Evolutionary conservation across 2,797 vertebrate genomes (phyloP).

Genomic region (Eupleurogrammus muticus): DNA sequence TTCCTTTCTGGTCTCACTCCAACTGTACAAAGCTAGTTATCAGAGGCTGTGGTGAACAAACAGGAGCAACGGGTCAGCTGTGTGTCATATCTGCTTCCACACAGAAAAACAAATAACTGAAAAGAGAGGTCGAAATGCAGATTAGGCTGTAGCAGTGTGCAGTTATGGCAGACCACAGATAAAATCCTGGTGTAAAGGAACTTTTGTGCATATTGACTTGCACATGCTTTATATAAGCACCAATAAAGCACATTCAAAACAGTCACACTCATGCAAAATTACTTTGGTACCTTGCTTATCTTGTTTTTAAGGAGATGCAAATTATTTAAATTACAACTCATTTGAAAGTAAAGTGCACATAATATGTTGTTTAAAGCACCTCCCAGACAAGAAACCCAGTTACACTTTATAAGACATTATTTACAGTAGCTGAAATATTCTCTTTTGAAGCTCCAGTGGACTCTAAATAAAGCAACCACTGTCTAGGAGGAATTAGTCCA

Average conservation of each 20-base stretch:
- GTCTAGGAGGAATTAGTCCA: neutral
- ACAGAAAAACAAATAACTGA: slow-evolving; percentile 24
- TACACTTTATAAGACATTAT: slow-evolving; percentile 19
- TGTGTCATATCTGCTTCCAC: slow-evolving; percentile 13
- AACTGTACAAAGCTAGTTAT: slow-evolving; percentile 59
- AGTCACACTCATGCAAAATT: neutral
- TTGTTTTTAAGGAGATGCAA: neutral
- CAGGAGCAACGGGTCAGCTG: slow-evolving; percentile 50
- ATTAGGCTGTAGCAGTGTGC: neutral
- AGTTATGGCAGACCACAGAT: neutral
- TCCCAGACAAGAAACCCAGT: slow-evolving; percentile 7
- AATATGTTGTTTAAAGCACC: slow-evolving; percentile 15
- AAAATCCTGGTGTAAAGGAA: neutral
- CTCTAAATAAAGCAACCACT: slow-evolving; percentile 10
- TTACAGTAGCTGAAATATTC: slow-evolving; percentile 30
- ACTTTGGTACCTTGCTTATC: neutral
- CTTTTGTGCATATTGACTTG: neutral
- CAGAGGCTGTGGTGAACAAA: slow-evolving; percentile 63
- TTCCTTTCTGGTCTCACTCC: slow-evolving; percentile 32
- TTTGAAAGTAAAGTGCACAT: slow-evolving; percentile 2
- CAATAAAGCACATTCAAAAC: neutral
- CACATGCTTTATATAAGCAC: neutral
- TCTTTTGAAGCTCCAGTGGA: neutral
- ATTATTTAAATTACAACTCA: neutral
- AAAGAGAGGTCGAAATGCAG: neutral